phyloP scores from a whole-genome alignment of 2,888 invertebrate genomes.

The Campaea margaritaria region DNA sequence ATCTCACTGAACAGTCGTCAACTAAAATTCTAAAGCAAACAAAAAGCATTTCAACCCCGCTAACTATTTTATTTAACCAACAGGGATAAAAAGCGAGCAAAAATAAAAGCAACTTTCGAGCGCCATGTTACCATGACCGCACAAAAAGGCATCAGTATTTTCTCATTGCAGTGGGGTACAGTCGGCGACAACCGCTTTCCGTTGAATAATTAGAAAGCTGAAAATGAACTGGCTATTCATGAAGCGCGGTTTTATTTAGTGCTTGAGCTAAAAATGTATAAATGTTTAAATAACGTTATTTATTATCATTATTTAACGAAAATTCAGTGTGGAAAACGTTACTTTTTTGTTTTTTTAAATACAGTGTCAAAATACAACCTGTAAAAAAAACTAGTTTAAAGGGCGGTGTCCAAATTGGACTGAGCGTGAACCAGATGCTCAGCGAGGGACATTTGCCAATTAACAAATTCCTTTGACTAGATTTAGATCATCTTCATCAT shows the following conservation, averaged over 20 bases:
- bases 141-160: conserved; percentile 47
- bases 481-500: no score
- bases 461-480: no score
- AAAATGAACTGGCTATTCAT: conserved; percentile 3
- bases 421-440: no score
- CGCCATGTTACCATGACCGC: conserved; percentile 28
- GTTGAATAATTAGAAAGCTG: conserved; percentile 49
- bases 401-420: no score
- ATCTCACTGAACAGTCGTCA: conserved; percentile 1
- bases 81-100: conserved; percentile 12
- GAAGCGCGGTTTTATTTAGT: background rate
- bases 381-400: no score
- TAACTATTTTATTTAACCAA: conserved; percentile 18
- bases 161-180: conserved; percentile 48
- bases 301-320: background rate
- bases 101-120: conserved; percentile 23
- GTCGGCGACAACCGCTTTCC: conserved; percentile 51
- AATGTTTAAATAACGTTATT: background rate
- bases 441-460: no score
- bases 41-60: conserved; percentile 14
- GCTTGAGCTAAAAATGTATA: background rate
- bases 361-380: no score
- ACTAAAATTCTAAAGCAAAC: conserved; percentile 2
- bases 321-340: no score
- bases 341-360: no score